Percentiles rank a stretch among this genome's conserved stretches.
Conservation (phyloP, 2,797 vertebrate species). For the Champsocephalus esox region DNA sequence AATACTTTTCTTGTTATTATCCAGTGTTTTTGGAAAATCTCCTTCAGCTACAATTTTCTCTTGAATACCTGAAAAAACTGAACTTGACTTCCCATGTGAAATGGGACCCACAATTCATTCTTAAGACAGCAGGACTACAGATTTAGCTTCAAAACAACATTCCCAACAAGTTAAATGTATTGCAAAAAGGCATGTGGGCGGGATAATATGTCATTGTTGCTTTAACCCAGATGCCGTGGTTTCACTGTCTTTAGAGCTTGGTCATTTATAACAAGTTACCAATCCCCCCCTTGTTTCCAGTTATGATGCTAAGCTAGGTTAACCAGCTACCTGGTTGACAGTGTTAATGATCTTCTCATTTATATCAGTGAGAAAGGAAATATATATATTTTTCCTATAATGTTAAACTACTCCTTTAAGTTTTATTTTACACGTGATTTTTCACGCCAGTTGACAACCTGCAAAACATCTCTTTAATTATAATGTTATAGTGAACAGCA, state of each 20-base stretch:
- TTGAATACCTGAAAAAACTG: slow-evolving; percentile 9
- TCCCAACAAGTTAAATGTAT: not conserved
- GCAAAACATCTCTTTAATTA: not conserved
- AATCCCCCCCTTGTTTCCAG: not conserved
- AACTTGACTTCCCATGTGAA: not conserved
- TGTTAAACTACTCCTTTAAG: not conserved
- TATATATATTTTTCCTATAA: not conserved
- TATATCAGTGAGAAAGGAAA: not conserved
- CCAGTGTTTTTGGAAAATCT: not conserved
- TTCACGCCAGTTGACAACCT: not conserved
- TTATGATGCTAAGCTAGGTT: not conserved
- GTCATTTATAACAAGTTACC: not conserved
- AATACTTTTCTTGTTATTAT: not conserved
- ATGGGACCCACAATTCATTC: not conserved
- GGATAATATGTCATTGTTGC: not conserved
- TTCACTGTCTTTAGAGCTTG: not conserved
- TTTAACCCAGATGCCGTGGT: not conserved
- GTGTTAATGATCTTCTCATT: not conserved
- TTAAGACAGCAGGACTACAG: not conserved
- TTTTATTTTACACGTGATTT: not conserved
- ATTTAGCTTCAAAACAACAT: not conserved
- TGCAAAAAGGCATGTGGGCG: not conserved
- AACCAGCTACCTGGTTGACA: no score
- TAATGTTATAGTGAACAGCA: not conserved
- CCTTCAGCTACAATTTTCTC: not conserved